A percentile compares a stretch with the other conserved stretches of the same genome.
These are phyloP conservation scores for Paracanthobrama guichenoti DNA, from an alignment of 2,113 vertebrate genomes.

Conservation along the genomic window DNA sequence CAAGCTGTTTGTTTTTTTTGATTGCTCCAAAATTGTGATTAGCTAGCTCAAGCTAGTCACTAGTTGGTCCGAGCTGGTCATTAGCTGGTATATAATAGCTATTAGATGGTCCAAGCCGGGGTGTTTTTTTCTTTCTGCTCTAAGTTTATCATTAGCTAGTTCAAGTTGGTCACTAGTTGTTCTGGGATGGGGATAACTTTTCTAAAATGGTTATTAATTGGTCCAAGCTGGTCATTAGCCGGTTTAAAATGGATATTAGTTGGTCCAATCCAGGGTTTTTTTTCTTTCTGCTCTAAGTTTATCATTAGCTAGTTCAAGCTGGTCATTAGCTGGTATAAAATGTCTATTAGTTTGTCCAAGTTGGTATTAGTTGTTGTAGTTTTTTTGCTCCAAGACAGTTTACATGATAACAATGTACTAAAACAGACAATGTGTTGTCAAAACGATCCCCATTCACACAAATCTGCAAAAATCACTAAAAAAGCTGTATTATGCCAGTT, in stretches of 20 bases:
- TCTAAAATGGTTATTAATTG: neutral
- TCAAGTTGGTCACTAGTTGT: neutral
- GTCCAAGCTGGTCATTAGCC: neutral
- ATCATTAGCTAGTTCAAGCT: neutral
- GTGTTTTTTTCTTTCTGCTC: neutral
- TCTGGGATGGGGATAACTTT: neutral
- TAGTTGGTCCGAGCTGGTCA: neutral
- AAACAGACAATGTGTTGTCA: too few relatives aligned
- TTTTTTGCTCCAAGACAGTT: too few relatives aligned
- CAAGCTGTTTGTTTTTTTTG: too few relatives aligned
- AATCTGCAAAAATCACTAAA: too few relatives aligned
- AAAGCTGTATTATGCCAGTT: too few relatives aligned
- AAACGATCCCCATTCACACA: too few relatives aligned
- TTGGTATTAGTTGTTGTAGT: too few relatives aligned
- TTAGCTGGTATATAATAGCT: neutral
- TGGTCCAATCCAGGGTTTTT: too few relatives aligned
- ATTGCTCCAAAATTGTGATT: neutral
- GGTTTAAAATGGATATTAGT: neutral
- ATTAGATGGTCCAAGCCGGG: too few relatives aligned
- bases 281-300: neutral
- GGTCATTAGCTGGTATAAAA: neutral
- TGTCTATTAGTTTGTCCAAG: neutral
- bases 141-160: neutral
- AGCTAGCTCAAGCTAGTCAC: neutral
- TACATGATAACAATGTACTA: too few relatives aligned